Percentiles rank a stretch among this genome's conserved stretches.
These are phyloP conservation scores for Opisthograptis luteolata DNA, from an alignment of 2,888 invertebrate species.

Conservation along the genomic window DNA sequence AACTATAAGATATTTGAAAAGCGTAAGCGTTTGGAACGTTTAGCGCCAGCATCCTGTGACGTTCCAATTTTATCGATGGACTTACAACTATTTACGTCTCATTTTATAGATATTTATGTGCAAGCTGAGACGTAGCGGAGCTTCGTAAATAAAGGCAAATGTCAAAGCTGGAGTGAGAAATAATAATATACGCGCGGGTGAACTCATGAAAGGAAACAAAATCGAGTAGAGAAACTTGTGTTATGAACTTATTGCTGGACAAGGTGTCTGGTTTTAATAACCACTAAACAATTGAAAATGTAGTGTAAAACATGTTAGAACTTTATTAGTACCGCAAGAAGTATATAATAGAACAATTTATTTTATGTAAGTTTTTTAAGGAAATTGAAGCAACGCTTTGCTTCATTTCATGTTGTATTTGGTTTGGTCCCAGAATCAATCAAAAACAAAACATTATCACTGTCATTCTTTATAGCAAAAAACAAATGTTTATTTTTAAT, in stretches of 20 bases:
- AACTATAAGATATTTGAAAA: no score
- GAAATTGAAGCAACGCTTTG: no score
- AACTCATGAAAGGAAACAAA: constrained; percentile 56
- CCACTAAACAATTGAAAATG: constrained; percentile 1
- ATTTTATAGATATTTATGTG: constrained; percentile 69
- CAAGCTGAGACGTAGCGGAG: constrained; percentile 47
- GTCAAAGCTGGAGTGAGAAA: constrained; percentile 58
- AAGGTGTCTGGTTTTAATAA: constrained; percentile 28
- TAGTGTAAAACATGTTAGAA: no score
- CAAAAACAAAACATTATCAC: no score
- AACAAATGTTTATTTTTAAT: no score
- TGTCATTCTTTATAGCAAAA: no score
- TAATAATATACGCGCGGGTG: constrained; percentile 61
- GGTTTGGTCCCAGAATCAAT: no score
- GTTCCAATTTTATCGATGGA: constrained; percentile 64
- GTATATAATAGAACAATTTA: no score
- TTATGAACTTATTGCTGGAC: constrained; percentile 35
- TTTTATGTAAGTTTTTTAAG: no score
- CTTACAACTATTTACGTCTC: constrained; percentile 66
- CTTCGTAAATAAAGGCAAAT: constrained; percentile 60
- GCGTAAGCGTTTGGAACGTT: no score
- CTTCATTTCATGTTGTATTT: no score
- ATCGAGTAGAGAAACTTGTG: constrained; percentile 44
- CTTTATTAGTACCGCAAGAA: no score
- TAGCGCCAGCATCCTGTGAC: constrained; percentile 70